Evolutionary conservation across 30 jellyfish, hydroid and myxozoan genomes (phyloP).

Genomic region (Mastigias papua): DNA sequence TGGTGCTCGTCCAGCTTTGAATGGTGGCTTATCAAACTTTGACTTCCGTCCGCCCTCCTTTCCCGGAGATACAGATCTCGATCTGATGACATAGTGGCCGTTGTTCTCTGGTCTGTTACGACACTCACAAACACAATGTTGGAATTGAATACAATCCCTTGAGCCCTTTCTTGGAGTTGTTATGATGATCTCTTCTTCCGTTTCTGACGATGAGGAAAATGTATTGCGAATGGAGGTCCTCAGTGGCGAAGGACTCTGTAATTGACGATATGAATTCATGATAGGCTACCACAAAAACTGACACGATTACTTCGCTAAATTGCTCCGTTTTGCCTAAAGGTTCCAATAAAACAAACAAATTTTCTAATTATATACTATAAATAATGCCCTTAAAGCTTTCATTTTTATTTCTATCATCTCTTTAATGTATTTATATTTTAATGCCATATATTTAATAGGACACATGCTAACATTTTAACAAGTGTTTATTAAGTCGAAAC

Average conservation of each 20-base stretch:
- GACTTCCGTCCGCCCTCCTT: not conserved
- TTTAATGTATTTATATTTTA: too few relatives aligned
- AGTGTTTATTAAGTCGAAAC: too few relatives aligned
- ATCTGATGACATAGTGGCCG: conserved; percentile 33
- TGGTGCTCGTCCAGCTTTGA: conserved; percentile 84
- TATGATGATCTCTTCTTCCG: conserved; percentile 61
- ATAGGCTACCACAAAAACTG: not conserved
- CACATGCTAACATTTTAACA: too few relatives aligned
- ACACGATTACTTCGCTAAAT: not conserved
- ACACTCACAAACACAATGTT: conserved; percentile 87
- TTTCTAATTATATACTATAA: too few relatives aligned
- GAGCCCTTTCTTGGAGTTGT: conserved; percentile 41
- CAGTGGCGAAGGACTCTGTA: conserved; percentile 24
- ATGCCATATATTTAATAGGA: too few relatives aligned
- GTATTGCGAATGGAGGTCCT: not conserved
- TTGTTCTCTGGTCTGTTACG: conserved; percentile 59
- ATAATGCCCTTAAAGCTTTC: too few relatives aligned
- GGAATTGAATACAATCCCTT: not conserved
- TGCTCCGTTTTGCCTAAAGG: not conserved
- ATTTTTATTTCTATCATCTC: too few relatives aligned
- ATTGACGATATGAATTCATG: not conserved
- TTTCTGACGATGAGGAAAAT: conserved; percentile 58
- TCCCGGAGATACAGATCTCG: conserved; percentile 69
- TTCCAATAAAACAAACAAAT: too few relatives aligned
- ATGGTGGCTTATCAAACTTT: conserved; percentile 62